Base-by-base conservation (phyloP, 1,140 invertebrate species). In the Lordiphosa clarofinis region DNA sequence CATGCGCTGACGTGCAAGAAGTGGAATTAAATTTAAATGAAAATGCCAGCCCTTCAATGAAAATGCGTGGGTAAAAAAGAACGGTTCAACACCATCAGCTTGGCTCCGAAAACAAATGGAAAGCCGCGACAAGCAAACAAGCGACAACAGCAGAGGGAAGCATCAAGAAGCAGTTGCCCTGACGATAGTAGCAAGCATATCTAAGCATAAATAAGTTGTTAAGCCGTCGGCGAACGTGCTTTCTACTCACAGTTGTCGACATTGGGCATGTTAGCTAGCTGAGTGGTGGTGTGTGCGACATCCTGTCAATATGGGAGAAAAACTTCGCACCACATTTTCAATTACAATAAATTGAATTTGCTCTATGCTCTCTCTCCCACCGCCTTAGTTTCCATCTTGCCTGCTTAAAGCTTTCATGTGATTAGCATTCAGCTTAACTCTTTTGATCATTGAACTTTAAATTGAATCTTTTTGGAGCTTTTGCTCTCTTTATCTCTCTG, bases 191-290 rank as follows among this genome's bases (percentile, higher is more conserved):
- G 28, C 36, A 43, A 72, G 76, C 78, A 81, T 76, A 81, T 76
- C 82, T 82, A 84, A 76, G 76, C 78, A 81, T 76, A 81, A 82
- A 81, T 82, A 84, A 81, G 76, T 82, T 84, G 76, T 81, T 76
- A 76, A 81, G 78, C 78, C 78, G 57, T 72, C 78, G 64, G 49
- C 53, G 72, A 64, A 81, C 78, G 76, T 81, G 76, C 78, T 72
- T 62, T 60, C 11, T 5, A 5, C 58, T 56, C 73, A 71, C 73
- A 48, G 73, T 66, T 44, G 56, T 57, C 66, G 53, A 6, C 21
- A 24, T 4, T 65, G 70, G 69, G 75, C 67, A 59, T 66, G 21
- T 5, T 24, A 71, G 76, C 31, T 53, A 19, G 35, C 24, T 55
- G 53, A 55, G 28, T 65, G 58, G 11, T 24, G 49, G 66, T 58